Conservation (phyloP, 2,888 invertebrate species). For the Microplitis manilae region DNA sequence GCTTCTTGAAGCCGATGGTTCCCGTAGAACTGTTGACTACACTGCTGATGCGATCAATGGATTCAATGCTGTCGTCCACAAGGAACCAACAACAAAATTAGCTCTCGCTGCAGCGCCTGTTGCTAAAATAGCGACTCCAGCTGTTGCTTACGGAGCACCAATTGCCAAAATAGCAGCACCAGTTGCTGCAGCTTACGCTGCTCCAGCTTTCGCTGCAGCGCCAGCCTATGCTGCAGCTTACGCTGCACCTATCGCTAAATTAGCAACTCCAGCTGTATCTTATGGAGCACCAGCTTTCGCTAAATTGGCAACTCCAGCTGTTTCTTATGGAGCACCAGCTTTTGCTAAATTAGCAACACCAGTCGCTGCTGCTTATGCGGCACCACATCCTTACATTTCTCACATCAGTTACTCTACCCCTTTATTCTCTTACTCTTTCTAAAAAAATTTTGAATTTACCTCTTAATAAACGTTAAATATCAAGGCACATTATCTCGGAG, state of each 20-base stretch:
- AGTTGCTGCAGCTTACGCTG: neutral
- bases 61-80: constrained; percentile 38
- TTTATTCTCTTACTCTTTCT: constrained; percentile 53
- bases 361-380: constrained; percentile 72
- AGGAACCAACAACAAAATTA: constrained; percentile 61
- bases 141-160: constrained; percentile 11
- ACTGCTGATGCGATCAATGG: constrained; percentile 58
- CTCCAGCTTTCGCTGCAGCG: constrained; percentile 73
- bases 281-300: constrained; percentile 30
- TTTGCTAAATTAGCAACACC: constrained; percentile 72
- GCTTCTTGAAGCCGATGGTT: constrained; percentile 72
- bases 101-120: constrained; percentile 38
- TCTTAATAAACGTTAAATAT: neutral
- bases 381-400: constrained; percentile 55
- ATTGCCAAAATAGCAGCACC: constrained; percentile 56
- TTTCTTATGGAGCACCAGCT: constrained; percentile 29
- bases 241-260: constrained; percentile 21
- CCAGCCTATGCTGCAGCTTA: constrained; percentile 22
- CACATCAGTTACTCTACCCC: constrained; percentile 54
- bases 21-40: constrained; percentile 66
- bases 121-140: constrained; percentile 39
- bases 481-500: neutral
- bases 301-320: constrained; percentile 34
- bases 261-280: constrained; percentile 31
- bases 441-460: neutral